A percentile compares a stretch with the other conserved stretches of the same genome.
Evolutionary conservation across 2,888 invertebrate genomes (phyloP).

Genomic region (Aspidiotus destructor): DNA sequence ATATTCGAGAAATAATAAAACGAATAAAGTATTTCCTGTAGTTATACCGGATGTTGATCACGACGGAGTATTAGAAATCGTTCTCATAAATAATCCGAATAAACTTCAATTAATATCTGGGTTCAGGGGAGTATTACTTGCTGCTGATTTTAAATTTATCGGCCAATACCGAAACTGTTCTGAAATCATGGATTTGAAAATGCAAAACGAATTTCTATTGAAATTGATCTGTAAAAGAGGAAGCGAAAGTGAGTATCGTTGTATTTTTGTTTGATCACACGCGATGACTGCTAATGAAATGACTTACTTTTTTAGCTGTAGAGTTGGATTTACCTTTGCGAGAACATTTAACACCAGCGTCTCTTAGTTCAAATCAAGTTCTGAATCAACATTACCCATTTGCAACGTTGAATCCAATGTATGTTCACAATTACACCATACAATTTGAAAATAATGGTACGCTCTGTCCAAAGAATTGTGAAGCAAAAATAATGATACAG

Average conservation of each 20-base stretch:
- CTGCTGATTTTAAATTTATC: background rate
- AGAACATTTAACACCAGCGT: background rate
- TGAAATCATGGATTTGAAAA: background rate
- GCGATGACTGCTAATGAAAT: background rate
- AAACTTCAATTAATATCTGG: conserved; percentile 4
- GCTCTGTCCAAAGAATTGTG: conserved; percentile 21
- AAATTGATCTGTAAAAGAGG: background rate
- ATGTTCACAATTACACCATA: background rate
- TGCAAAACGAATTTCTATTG: background rate
- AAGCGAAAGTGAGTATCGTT: background rate
- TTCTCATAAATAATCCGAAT: conserved; percentile 8
- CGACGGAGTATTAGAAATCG: conserved; percentile 12
- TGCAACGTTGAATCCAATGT: background rate
- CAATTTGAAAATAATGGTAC: conserved; percentile 9
- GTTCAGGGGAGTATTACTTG: background rate
- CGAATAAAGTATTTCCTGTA: conserved; percentile 6
- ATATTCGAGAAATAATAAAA: background rate
- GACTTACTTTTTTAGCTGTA: background rate
- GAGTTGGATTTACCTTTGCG: background rate
- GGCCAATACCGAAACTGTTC: background rate
- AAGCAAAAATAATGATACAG: conserved; percentile 7
- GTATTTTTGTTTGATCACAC: background rate
- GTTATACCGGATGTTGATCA: conserved; percentile 19
- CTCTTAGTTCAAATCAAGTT: background rate
- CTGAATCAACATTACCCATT: background rate